Base-by-base conservation (phyloP, 2,888 invertebrate genomes). In the Luperina testacea region DNA sequence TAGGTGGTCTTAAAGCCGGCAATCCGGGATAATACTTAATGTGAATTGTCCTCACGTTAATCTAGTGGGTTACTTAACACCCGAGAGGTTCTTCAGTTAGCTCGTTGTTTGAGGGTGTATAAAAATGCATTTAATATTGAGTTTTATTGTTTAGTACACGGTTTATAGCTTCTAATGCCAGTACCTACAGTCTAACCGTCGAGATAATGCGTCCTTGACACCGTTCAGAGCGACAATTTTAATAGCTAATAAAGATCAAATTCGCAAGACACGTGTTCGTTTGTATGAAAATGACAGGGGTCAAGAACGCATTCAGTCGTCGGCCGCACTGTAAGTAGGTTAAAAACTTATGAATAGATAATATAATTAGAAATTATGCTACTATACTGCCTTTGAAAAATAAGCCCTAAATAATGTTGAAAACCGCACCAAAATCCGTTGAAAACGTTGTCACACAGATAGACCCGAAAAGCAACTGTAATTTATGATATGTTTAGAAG, bases 21-120 rank as follows among this genome's bases (percentile, higher is more conserved):
- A 68, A 61, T 67, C 65, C 32, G 15, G 51, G 68, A 51, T 85
- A 81, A 75, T 77, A 38, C 61, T 69, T 17, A 77, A 77, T 65
- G 85, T 65, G 53, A 53, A 81, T 67, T 63, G 72, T 75, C 81
- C 53, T 74, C 65, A 65, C 24, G 53, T 3, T 51, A 38, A 68
- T 70, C 20, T 57, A 61, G 68, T 67, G 65, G 42, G 11, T 61
- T 61, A 59, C 11, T 59, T 59, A 59, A 11, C n/a, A 59, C 13
- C 13, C n/a, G 57, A 59, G n/a, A n/a, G 57, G 57, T 11, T 59
- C n/a, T 59, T 59, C 57, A 57, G n/a, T 59, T 3, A 59, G n/a
- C 57, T 59, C 57, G 5, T 59, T n/a, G n/a, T n/a, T n/a, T n/a
- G 57, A 57, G 24, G 24, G 9, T n/a, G 11, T 57, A n/a, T 57